A percentile compares a stretch with the other conserved stretches of the same genome.
phyloP scores from a whole-genome alignment of 2,797 vertebrate genomes.

The Tamandua tetradactyla region DNA sequence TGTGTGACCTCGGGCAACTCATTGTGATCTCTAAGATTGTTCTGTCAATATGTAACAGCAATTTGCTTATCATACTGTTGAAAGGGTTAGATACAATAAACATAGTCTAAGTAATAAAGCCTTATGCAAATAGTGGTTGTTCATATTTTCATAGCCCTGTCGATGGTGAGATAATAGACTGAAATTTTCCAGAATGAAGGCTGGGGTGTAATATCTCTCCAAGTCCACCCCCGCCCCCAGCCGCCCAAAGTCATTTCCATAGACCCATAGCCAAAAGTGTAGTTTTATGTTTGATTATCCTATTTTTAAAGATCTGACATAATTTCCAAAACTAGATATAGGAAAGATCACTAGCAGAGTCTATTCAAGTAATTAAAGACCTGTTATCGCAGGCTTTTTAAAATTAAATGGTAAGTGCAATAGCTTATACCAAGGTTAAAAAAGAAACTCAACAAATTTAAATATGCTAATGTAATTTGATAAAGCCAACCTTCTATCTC shows the following conservation, averaged over 20 bases:
- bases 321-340: slow-evolving; percentile 48
- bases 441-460: slow-evolving; percentile 33
- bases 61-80: neutral
- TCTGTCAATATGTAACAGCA: neutral
- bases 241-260: neutral
- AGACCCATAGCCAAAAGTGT: neutral
- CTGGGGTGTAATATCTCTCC: neutral
- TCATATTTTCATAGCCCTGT: neutral
- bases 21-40: neutral
- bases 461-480: slow-evolving; percentile 29
- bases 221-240: too few species aligned
- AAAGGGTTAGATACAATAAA: neutral
- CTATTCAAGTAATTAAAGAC: slow-evolving; percentile 72
- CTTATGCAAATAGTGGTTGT: neutral
- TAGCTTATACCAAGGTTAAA: neutral
- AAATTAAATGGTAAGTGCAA: slow-evolving; percentile 58
- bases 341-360: slow-evolving; percentile 16
- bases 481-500: slow-evolving; percentile 48
- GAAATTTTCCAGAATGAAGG: neutral
- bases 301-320: slow-evolving; percentile 47
- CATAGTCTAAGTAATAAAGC: neutral
- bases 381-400: slow-evolving; percentile 6
- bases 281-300: neutral
- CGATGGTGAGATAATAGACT: neutral
- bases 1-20: neutral